These are phyloP conservation scores for Enhydra lutris DNA, from an alignment of 2,113 vertebrate genomes.

Conservation along the genomic window DNA sequence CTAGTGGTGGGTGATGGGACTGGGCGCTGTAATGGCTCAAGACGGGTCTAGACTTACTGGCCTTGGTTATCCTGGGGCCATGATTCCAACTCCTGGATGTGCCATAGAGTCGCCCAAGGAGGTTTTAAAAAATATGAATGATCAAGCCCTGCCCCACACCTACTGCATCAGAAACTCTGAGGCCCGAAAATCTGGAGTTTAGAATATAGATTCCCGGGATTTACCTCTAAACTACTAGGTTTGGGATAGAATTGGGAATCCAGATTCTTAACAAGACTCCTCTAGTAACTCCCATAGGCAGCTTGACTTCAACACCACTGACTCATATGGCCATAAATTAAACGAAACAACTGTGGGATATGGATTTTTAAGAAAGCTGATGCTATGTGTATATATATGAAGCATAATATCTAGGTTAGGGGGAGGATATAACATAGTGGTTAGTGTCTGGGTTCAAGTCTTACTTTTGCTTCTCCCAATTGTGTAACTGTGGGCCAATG, in stretches of 20 bases:
- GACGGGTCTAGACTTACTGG: fast-evolving
- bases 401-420: not conserved
- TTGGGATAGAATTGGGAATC: not conserved
- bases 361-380: not conserved
- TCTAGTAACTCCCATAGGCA: not conserved
- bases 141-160: not conserved
- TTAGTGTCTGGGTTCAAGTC: not conserved
- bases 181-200: not conserved
- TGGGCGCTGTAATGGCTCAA: fast-evolving
- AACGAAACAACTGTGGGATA: not conserved
- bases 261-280: not conserved
- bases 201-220: not conserved
- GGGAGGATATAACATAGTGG: not conserved
- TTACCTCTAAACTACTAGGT: not conserved
- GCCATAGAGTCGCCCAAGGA: not conserved
- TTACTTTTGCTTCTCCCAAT: not conserved
- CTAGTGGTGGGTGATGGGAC: conserved; percentile 3
- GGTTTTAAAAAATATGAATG: not conserved
- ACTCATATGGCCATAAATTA: not conserved
- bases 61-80: fast-evolving
- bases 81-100: not conserved
- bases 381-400: too few relatives aligned
- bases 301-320: not conserved
- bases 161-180: not conserved
- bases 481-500: not conserved